Evolutionary conservation across 1,140 invertebrate species (phyloP).

Genomic region (Onthophagus taurus): DNA sequence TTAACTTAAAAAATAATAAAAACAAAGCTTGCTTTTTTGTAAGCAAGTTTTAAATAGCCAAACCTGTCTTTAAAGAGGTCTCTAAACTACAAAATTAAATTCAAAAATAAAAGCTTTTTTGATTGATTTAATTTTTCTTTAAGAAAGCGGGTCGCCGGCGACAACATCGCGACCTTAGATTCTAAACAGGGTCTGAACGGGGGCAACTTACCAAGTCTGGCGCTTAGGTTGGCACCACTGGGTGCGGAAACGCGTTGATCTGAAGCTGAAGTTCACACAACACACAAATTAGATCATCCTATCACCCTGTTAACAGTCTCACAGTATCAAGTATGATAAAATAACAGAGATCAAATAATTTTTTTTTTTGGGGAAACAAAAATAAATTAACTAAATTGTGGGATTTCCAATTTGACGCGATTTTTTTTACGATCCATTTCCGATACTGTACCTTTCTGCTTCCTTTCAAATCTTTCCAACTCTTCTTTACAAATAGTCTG

Average conservation of each 20-base stretch:
- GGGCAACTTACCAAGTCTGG: slow-evolving; percentile 32
- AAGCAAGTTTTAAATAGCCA: background rate
- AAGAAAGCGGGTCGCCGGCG: too few species aligned
- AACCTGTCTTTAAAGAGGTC: background rate
- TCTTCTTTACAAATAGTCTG: slow-evolving; percentile 68
- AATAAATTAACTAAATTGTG: too few species aligned
- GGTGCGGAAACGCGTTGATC: slow-evolving; percentile 31
- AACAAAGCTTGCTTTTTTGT: background rate
- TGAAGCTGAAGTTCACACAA: slow-evolving; percentile 34
- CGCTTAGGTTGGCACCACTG: slow-evolving; percentile 32
- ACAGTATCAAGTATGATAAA: slow-evolving; percentile 15
- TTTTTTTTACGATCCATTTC: too few species aligned
- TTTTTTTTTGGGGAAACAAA: background rate
- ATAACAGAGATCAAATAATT: slow-evolving; percentile 2
- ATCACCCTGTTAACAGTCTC: slow-evolving; percentile 29
- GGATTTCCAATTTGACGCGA: too few species aligned
- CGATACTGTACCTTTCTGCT: slow-evolving; percentile 33
- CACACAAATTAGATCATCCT: slow-evolving; percentile 24
- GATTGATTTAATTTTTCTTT: background rate
- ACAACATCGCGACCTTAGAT: too few species aligned
- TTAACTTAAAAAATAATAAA: background rate
- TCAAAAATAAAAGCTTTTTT: background rate
- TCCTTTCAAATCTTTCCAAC: slow-evolving; percentile 43
- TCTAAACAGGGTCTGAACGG: background rate
- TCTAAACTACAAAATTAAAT: background rate